phyloP scores from a whole-genome alignment of 2,113 vertebrate genomes.

The Anarhynchus alexandrinus region DNA sequence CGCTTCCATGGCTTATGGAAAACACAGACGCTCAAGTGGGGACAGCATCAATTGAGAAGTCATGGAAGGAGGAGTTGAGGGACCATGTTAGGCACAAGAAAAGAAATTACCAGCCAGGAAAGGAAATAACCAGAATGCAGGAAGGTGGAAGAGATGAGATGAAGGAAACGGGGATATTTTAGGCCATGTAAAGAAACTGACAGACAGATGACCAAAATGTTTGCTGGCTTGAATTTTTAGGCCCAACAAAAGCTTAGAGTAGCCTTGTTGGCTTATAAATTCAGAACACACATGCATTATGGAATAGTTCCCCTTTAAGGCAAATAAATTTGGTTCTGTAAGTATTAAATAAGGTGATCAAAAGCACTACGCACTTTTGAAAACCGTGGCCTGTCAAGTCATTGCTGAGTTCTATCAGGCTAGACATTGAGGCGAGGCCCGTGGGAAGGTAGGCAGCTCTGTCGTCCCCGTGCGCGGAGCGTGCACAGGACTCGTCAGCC shows the following conservation, averaged over 20 bases:
- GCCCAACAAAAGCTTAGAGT: not conserved
- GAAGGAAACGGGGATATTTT: not conserved
- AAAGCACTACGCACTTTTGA: not conserved
- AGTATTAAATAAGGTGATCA: not conserved
- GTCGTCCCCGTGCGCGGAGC: not conserved
- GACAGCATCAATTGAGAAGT: accelerated
- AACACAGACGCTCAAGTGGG: not conserved
- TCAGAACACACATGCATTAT: accelerated
- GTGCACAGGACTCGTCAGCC: not conserved
- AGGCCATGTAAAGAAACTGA: not conserved
- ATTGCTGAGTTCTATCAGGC: not conserved
- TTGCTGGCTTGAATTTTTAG: not conserved
- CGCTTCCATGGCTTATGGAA: not conserved
- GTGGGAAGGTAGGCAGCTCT: not conserved
- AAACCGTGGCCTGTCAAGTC: not conserved
- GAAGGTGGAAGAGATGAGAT: not conserved
- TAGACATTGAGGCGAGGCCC: not conserved
- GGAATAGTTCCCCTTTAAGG: not conserved
- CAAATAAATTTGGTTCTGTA: not conserved
- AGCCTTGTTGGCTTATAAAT: not conserved
- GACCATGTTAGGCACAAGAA: not conserved
- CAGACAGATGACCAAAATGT: not conserved
- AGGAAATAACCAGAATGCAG: not conserved
- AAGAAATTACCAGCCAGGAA: not conserved
- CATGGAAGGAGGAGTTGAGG: not conserved